Conservation (phyloP, 2,888 invertebrate species). For the Drosophila bunnanda region DNA sequence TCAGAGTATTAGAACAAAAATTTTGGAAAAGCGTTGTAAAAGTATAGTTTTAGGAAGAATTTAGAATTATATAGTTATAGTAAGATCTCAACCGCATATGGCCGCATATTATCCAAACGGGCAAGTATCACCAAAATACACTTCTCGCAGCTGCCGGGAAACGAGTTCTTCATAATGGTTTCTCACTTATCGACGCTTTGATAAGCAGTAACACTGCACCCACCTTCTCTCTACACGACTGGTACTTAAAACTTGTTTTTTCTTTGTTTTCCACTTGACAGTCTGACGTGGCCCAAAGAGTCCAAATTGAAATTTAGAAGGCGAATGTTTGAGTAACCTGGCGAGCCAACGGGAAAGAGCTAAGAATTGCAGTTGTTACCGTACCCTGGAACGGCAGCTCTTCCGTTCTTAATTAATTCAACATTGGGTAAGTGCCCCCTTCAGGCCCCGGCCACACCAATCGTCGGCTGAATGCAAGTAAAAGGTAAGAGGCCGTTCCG, state of each 20-base stretch:
- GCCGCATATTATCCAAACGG: background rate
- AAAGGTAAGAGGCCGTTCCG: constrained; percentile 38
- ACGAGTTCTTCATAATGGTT: constrained; percentile 14
- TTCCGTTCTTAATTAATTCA: constrained; percentile 25
- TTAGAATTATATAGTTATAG: no score
- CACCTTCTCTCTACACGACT: background rate
- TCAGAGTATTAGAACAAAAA: background rate
- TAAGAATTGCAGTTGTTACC: background rate
- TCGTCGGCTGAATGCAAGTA: constrained; percentile 22
- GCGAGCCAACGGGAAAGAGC: constrained; percentile 12
- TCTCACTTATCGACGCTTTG: constrained; percentile 24
- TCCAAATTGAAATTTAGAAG: constrained; percentile 5
- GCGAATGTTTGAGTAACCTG: constrained; percentile 3
- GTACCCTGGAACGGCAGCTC: background rate
- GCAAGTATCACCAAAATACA: background rate
- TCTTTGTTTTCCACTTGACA: constrained; percentile 9
- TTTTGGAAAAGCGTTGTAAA: background rate
- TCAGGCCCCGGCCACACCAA: background rate
- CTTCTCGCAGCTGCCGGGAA: background rate
- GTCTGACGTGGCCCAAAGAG: constrained; percentile 33
- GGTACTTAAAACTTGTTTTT: constrained; percentile 20
- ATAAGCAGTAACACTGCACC: constrained; percentile 23
- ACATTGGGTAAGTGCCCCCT: background rate
- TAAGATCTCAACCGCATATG: no score
- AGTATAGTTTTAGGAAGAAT: background rate